Evolutionary conservation across 2,888 invertebrate species (phyloP).

Genomic region (Epiblema foenella): DNA sequence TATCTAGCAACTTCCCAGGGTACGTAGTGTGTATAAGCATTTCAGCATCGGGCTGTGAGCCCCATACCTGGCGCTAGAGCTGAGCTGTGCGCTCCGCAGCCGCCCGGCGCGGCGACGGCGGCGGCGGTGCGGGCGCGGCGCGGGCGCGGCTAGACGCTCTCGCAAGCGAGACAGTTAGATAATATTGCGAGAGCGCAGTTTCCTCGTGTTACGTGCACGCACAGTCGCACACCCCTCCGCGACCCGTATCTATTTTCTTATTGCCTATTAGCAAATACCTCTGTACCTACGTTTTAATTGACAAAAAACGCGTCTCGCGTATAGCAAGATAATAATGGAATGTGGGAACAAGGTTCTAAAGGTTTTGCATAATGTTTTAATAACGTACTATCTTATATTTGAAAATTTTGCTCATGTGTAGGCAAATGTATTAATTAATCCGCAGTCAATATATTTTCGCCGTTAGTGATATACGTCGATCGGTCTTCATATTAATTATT

Average conservation of each 20-base stretch:
- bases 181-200: slow-evolving; percentile 66
- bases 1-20: too few relatives aligned
- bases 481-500: slow-evolving; percentile 29
- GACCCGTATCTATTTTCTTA: slow-evolving; percentile 53
- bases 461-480: neutral
- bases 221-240: slow-evolving; percentile 55
- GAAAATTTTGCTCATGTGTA: neutral
- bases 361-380: neutral
- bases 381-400: neutral
- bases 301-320: slow-evolving; percentile 46
- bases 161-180: slow-evolving; percentile 62
- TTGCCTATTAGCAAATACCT: slow-evolving; percentile 56
- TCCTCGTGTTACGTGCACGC: slow-evolving; percentile 71
- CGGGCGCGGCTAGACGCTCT: slow-evolving; percentile 39
- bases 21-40: too few relatives aligned
- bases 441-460: neutral
- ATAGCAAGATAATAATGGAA: slow-evolving; percentile 17
- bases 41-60: too few relatives aligned
- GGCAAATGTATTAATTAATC: neutral
- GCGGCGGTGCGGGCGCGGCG: neutral
- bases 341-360: slow-evolving; percentile 21
- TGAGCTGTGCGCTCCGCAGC: neutral
- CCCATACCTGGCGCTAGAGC: neutral
- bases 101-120: too few relatives aligned
- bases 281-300: slow-evolving; percentile 52